A percentile compares a stretch with the other conserved stretches of the same genome.
These are phyloP conservation scores for Hirtodrosophila duncani DNA, from an alignment of 2,888 invertebrate genomes.

Conservation along the genomic window DNA sequence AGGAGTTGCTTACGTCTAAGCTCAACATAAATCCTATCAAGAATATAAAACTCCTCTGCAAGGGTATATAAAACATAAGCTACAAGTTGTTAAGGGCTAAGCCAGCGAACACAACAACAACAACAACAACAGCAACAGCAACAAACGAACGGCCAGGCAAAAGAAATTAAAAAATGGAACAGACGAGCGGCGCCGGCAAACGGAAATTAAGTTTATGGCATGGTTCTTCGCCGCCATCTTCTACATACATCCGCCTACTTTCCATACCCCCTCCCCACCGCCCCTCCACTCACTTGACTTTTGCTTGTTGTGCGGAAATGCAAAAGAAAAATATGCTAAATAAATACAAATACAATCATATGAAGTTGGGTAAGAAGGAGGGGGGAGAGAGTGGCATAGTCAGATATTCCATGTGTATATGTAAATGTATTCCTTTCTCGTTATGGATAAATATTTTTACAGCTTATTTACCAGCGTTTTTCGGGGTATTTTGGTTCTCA, in stretches of 20 bases:
- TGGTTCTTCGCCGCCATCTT: conserved; percentile 27
- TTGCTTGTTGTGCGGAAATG: conserved; percentile 54
- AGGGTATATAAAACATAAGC: conserved; percentile 38
- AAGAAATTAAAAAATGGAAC: conserved; percentile 55
- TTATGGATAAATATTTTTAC: no score
- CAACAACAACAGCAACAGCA: conserved; percentile 6
- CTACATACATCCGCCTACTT: no score
- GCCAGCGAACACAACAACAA: conserved; percentile 20
- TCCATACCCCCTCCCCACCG: no score
- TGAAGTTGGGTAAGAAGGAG: conserved; percentile 2
- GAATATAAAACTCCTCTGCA: no score
- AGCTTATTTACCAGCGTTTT: no score
- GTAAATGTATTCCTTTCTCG: no score
- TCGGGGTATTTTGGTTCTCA: no score
- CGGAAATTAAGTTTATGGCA: conserved; percentile 69
- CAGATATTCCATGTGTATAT: no score
- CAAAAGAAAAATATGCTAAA: conserved; percentile 64
- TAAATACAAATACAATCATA: conserved; percentile 47
- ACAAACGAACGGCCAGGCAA: conserved; percentile 23
- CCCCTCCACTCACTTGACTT: no score
- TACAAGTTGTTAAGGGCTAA: conserved; percentile 51
- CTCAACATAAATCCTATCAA: no score
- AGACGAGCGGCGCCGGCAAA: conserved; percentile 29
- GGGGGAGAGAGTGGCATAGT: no score
- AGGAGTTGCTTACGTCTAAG: no score